Base-by-base conservation (phyloP, 2,797 vertebrate species). In the Sciurus carolinensis region DNA sequence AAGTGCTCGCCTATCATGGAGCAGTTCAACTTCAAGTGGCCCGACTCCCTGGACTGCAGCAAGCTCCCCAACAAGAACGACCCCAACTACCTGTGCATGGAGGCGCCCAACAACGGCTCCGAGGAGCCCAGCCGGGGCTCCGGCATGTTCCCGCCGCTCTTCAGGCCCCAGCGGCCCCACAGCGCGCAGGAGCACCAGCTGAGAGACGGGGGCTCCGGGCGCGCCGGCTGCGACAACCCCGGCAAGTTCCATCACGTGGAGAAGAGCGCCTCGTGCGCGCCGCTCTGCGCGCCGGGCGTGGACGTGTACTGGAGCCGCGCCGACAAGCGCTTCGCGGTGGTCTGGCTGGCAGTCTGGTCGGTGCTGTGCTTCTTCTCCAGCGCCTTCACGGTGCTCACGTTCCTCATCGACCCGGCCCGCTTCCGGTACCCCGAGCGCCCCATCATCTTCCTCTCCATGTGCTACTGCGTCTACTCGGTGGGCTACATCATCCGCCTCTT, bases 371-470 rank as follows among this genome's bases (percentile, higher is more conserved):
- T 99, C 95, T 98, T 99, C 98, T 99, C 99, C 97, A 99, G 99
- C 30, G 99, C 99, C 97, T 99, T 99, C 98, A 99, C 99, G 0
- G 99, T 99, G 36, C 99, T 99, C 96, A 99, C 99, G 33, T 99
- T 99, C 96, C 99, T 99, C 92, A 99, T 99, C 1, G 99, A 99
- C 97, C 99, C 99, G 0, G 99, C 99, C 95, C 99, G 99, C 57
- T 99, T 99, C 98, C 99, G 99, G 97, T 99, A 99, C 98, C 99
- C 99, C 0, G 99, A 99, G 98, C 99, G 99, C 96, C 99, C 99
- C 73, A 99, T 99, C 97, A 99, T 99, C 98, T 99, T 99, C 98
- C 99, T 99, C 3, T 99, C 99, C 7, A 99, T 99, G 99, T 99
- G 99, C 98, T 99, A 99, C 99, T 99, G 99, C 14, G 99, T 99